phyloP scores from a whole-genome alignment of 2,797 vertebrate species.

The Amblyopsis hoosieri region DNA sequence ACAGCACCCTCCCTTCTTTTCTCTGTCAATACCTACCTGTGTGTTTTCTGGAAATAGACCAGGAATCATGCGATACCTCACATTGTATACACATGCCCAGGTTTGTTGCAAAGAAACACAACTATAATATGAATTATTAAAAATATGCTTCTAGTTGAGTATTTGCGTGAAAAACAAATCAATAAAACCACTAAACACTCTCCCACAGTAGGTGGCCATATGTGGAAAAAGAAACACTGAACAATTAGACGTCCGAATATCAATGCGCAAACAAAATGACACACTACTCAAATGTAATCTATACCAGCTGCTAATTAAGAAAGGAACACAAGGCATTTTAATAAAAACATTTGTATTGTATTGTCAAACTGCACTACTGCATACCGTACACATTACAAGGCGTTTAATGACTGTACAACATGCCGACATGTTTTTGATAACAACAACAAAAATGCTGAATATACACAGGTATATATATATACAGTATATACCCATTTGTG shows the following conservation, averaged over 20 bases:
- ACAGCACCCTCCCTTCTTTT: constrained; percentile 65
- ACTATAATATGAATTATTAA: too few species aligned
- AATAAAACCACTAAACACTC: too few species aligned
- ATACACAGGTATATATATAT: constrained; percentile 11
- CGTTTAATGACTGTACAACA: constrained; percentile 90
- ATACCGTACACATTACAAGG: constrained; percentile 99
- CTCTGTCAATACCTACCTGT: constrained; percentile 76
- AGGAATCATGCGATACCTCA: constrained; percentile 38
- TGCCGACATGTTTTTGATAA: constrained; percentile 66
- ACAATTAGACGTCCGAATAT: too few species aligned
- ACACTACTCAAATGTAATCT: too few species aligned
- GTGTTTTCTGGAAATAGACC: constrained; percentile 80
- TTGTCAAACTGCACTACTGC: constrained; percentile 95
- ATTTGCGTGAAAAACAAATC: too few species aligned
- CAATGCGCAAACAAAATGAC: too few species aligned
- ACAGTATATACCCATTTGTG: constrained; percentile 75
- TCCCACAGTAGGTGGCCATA: too few species aligned
- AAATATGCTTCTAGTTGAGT: too few species aligned
- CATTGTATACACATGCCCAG: constrained; percentile 16
- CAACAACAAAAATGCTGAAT: constrained; percentile 57
- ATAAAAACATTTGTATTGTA: constrained; percentile 86
- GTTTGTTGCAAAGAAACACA: too few species aligned
- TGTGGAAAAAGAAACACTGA: too few species aligned
- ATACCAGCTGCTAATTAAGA: constrained; percentile 27
- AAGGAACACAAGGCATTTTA: constrained; percentile 60